Evolutionary conservation across 2,888 invertebrate species (phyloP).

Genomic region (Parnassius mnemosyne): DNA sequence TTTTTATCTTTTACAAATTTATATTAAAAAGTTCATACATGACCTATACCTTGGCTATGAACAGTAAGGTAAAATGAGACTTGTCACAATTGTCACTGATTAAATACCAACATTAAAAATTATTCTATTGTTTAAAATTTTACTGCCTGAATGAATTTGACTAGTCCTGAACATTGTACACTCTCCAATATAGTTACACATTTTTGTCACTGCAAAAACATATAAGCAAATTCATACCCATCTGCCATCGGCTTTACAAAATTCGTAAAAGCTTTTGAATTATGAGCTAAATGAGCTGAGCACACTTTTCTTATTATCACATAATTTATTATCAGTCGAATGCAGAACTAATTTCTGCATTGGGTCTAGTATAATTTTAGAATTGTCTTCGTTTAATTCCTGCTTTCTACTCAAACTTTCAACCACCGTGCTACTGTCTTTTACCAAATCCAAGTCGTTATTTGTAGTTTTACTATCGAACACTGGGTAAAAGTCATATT

Average conservation of each 20-base stretch:
- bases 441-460: slow-evolving; percentile 36
- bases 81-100: slow-evolving; percentile 11
- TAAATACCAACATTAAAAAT: slow-evolving; percentile 28
- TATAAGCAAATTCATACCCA: slow-evolving; percentile 53
- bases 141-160: slow-evolving; percentile 34
- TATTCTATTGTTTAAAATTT: slow-evolving; percentile 26
- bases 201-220: slow-evolving; percentile 5
- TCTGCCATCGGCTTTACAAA: slow-evolving; percentile 54
- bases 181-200: slow-evolving; percentile 25
- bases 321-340: slow-evolving; percentile 78
- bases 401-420: slow-evolving; percentile 30
- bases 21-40: slow-evolving; percentile 12
- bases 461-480: slow-evolving; percentile 64
- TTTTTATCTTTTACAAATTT: slow-evolving; percentile 8
- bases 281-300: slow-evolving; percentile 75
- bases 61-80: slow-evolving; percentile 3
- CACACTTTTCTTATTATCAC: slow-evolving; percentile 77
- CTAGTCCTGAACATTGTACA: slow-evolving; percentile 34
- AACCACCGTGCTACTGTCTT: slow-evolving; percentile 25
- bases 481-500: slow-evolving; percentile 72
- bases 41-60: slow-evolving; percentile 12
- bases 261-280: slow-evolving; percentile 59
- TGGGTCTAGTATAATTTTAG: slow-evolving; percentile 75
- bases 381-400: slow-evolving; percentile 52
- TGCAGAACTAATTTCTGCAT: slow-evolving; percentile 77